phyloP scores from a whole-genome alignment of 2,888 invertebrate species.

The Cantharis lateralis region DNA sequence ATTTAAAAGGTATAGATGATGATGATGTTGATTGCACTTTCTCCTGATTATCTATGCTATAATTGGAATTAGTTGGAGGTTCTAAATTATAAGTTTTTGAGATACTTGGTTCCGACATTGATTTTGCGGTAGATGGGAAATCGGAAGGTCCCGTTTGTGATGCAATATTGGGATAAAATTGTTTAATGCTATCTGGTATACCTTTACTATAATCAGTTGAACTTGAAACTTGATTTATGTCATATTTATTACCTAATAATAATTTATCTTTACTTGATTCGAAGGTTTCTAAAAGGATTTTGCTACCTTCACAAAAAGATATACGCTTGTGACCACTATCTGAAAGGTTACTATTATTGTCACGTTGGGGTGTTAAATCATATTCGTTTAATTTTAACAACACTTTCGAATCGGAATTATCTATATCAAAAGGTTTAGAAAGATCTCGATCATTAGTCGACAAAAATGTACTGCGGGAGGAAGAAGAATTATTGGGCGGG shows the following conservation, averaged over 20 bases:
- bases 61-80: background rate
- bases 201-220: conserved; percentile 3
- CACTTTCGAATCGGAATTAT: background rate
- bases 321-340: background rate
- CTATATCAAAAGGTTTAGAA: background rate
- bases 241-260: conserved; percentile 26
- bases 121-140: background rate
- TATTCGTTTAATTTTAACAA: conserved; percentile 13
- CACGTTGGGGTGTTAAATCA: conserved; percentile 25
- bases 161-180: conserved; percentile 24
- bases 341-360: background rate
- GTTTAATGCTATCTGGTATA: conserved; percentile 11
- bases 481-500: background rate
- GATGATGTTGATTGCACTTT: background rate
- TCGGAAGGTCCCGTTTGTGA: conserved; percentile 28
- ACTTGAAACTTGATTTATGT: background rate
- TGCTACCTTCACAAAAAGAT: background rate
- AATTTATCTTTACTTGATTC: conserved; percentile 6
- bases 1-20: background rate
- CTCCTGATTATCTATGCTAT: background rate
- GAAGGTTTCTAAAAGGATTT: background rate
- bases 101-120: background rate
- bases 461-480: background rate
- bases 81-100: background rate
- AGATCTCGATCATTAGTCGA: background rate